A percentile compares a stretch with the other conserved stretches of the same genome.
phyloP scores from a whole-genome alignment of 2,113 vertebrate genomes.

The Etheostoma cragini region DNA sequence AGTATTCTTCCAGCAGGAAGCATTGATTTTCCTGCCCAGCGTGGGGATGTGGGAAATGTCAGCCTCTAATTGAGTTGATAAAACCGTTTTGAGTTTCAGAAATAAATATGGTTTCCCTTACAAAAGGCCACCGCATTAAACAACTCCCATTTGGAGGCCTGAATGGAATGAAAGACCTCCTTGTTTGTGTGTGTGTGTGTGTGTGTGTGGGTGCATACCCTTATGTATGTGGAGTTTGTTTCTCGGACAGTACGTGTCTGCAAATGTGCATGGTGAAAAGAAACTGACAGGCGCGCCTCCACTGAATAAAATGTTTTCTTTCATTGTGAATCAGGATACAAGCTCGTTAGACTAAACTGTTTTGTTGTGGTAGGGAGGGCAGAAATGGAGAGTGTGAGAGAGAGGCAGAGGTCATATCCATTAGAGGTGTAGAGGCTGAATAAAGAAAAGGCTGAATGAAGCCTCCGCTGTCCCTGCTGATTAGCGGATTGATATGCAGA shows the following conservation, averaged over 20 bases:
- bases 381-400: slow-evolving; percentile 42
- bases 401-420: slow-evolving; percentile 67
- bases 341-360: slow-evolving; percentile 53
- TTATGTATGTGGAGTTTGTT: slow-evolving; percentile 22
- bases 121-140: slow-evolving; percentile 65
- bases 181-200: slow-evolving; percentile 27
- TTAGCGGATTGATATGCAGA: slow-evolving; percentile 69
- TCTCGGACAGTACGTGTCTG: slow-evolving; percentile 16
- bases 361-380: slow-evolving; percentile 39
- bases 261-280: slow-evolving; percentile 19
- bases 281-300: slow-evolving; percentile 14
- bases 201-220: slow-evolving; percentile 12
- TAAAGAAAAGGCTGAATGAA: slow-evolving; percentile 64
- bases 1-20: slow-evolving; percentile 75
- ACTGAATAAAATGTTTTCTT: slow-evolving; percentile 38
- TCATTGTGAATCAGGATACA: slow-evolving; percentile 31
- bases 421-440: slow-evolving; percentile 67
- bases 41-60: slow-evolving; percentile 80
- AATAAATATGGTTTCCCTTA: slow-evolving; percentile 71
- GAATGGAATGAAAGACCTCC: slow-evolving; percentile 51
- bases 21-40: slow-evolving; percentile 78
- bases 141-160: slow-evolving; percentile 58
- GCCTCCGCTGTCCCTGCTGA: slow-evolving; percentile 58
- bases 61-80: slow-evolving; percentile 84
- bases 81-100: slow-evolving; percentile 80